These are phyloP conservation scores for Pharmacophagus antenor DNA, from an alignment of 2,888 invertebrate species.

Conservation along the genomic window DNA sequence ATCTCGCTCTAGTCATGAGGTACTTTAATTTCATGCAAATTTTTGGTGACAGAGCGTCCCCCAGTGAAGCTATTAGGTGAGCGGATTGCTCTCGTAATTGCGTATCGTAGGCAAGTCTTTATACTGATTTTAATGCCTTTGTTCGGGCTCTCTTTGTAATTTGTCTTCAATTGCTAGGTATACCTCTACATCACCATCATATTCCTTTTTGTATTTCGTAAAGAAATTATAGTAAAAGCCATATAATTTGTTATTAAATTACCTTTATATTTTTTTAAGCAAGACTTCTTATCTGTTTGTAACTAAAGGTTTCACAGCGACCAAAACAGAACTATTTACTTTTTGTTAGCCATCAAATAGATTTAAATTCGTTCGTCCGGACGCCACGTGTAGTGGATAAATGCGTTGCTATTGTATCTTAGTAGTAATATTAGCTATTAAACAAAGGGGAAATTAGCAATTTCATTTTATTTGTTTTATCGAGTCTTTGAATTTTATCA, in stretches of 20 bases:
- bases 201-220: conserved; percentile 4
- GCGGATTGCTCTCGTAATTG: conserved; percentile 75
- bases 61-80: conserved; percentile 68
- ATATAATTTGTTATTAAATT: background rate
- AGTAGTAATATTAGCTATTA: too few relatives aligned
- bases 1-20: conserved; percentile 47
- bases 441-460: too few relatives aligned
- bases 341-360: too few relatives aligned
- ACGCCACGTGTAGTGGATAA: too few relatives aligned
- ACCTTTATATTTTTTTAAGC: background rate
- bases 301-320: background rate
- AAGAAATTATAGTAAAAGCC: background rate
- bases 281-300: background rate
- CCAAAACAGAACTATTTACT: too few relatives aligned
- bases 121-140: conserved; percentile 55
- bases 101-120: conserved; percentile 76
- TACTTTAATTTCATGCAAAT: conserved; percentile 60
- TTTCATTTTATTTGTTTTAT: too few relatives aligned
- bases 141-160: conserved; percentile 61
- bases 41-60: conserved; percentile 72
- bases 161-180: conserved; percentile 48
- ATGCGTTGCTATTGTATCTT: too few relatives aligned
- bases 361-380: too few relatives aligned
- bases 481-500: too few relatives aligned
- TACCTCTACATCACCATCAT: background rate